phyloP scores from a whole-genome alignment of 2,113 vertebrate genomes.

The Chloropsis cyanopogon region DNA sequence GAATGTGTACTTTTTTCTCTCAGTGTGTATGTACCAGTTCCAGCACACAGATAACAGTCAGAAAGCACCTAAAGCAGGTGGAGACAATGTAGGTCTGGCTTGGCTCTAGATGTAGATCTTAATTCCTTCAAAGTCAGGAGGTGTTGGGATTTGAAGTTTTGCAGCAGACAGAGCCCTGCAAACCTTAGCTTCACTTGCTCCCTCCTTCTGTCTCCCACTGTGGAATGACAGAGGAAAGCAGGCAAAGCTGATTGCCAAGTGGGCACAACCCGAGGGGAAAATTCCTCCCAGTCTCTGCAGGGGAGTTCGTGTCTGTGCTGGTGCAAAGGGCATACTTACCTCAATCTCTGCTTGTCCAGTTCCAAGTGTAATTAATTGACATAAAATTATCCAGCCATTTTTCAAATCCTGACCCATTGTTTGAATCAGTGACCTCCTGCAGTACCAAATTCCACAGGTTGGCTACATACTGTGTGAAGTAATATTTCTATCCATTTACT shows the following conservation, averaged over 20 bases:
- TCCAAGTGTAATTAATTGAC: constrained; percentile 31
- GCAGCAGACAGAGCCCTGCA: background rate
- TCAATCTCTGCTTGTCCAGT: background rate
- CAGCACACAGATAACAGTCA: background rate
- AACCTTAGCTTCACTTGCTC: background rate
- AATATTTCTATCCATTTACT: constrained; percentile 66
- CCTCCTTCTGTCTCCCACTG: background rate
- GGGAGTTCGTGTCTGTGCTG: background rate
- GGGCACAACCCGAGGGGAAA: background rate
- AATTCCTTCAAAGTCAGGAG: background rate
- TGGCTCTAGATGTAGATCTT: background rate
- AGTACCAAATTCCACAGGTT: constrained; percentile 50
- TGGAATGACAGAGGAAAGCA: background rate
- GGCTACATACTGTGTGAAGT: constrained; percentile 63
- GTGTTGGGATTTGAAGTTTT: background rate
- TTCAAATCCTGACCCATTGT: constrained; percentile 44
- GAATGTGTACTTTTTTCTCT: background rate
- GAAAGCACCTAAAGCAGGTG: background rate
- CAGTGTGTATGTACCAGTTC: no score
- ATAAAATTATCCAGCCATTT: constrained; percentile 52
- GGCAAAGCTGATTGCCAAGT: background rate
- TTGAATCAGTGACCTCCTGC: constrained; percentile 32
- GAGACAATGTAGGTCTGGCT: background rate
- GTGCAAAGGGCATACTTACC: background rate
- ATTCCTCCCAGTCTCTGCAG: background rate